These are phyloP conservation scores for Ciconia stormi DNA, from an alignment of 2,113 vertebrate species.

Conservation along the genomic window DNA sequence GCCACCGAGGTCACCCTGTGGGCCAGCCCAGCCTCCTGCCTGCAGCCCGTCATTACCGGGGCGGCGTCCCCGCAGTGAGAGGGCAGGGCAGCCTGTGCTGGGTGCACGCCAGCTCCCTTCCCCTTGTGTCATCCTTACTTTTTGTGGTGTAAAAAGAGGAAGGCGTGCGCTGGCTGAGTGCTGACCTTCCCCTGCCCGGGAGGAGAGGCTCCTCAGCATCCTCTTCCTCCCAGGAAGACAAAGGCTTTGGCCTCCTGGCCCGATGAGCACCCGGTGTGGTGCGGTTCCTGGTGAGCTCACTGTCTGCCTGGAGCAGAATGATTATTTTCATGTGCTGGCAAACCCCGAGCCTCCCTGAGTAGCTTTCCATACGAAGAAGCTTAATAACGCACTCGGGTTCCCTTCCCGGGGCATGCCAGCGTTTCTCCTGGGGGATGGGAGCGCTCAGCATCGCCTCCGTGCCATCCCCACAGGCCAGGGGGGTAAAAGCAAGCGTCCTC, in stretches of 20 bases:
- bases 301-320: not conserved
- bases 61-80: accelerated
- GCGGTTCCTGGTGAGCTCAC: not conserved
- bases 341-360: not conserved
- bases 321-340: not conserved
- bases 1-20: not conserved
- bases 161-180: not conserved
- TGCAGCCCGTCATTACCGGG: not conserved
- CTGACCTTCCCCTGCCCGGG: not conserved
- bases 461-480: not conserved
- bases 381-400: not conserved
- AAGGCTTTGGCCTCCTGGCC: not conserved
- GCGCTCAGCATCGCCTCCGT: accelerated
- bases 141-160: not conserved
- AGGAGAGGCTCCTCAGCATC: not conserved
- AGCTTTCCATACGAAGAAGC: not conserved
- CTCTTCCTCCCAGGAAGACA: constrained; percentile 29
- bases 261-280: accelerated
- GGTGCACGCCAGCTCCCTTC: not conserved
- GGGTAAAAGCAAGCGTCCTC: not conserved
- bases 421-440: not conserved
- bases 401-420: accelerated
- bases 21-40: not conserved
- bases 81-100: not conserved
- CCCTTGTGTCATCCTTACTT: not conserved